These are phyloP conservation scores for Tyrophagus putrescentiae DNA, from an alignment of 1,140 invertebrate species.

Conservation along the genomic window DNA sequence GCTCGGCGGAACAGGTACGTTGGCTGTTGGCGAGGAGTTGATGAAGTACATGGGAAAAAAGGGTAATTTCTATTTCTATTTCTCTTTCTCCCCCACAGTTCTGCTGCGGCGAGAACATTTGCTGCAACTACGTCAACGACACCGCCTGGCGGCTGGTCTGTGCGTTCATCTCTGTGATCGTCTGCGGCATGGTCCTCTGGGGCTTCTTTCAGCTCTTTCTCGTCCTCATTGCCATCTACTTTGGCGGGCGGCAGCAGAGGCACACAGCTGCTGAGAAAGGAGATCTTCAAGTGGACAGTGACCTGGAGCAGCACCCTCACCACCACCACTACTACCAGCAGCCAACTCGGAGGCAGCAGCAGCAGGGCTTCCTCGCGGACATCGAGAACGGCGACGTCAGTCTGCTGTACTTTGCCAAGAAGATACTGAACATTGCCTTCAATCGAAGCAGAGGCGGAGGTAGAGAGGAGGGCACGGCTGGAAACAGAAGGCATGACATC, in stretches of 20 bases:
- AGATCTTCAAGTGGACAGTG: no score
- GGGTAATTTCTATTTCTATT: not conserved
- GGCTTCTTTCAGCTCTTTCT: not conserved
- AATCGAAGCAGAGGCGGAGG: no score
- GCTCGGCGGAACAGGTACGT: slow-evolving; percentile 10
- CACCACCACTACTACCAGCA: not conserved
- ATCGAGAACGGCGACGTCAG: no score
- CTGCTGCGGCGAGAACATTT: slow-evolving; percentile 13
- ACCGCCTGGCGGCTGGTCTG: slow-evolving; percentile 11
- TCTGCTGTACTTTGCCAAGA: no score
- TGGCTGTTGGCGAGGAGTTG: not conserved
- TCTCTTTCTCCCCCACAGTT: not conserved
- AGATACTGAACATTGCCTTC: no score
- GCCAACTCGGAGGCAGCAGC: not conserved
- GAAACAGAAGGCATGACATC: no score
- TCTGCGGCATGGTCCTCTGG: not conserved
- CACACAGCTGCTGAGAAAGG: no score
- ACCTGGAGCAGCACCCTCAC: no score
- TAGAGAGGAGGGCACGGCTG: no score
- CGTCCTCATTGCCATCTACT: not conserved
- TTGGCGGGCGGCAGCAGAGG: no score
- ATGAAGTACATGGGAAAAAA: not conserved
- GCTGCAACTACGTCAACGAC: slow-evolving; percentile 10
- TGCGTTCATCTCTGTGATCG: slow-evolving; percentile 9
- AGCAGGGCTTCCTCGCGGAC: no score